Conservation (phyloP, 2,113 vertebrate species). For the Seriola quinqueradiata region DNA sequence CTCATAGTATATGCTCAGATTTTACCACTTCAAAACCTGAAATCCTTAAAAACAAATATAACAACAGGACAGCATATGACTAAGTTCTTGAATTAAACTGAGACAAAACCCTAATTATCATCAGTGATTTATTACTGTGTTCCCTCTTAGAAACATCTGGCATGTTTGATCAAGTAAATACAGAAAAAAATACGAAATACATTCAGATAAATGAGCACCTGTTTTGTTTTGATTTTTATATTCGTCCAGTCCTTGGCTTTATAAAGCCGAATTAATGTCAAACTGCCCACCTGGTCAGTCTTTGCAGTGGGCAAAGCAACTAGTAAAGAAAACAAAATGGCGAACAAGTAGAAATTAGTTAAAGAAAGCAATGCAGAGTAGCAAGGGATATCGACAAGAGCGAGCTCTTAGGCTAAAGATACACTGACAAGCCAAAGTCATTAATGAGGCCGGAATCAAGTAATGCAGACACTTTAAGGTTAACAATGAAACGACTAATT, state of each 20-base stretch:
- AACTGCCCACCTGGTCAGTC: neutral
- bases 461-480: neutral
- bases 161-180: conserved; percentile 50
- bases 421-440: conserved; percentile 1
- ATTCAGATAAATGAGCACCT: conserved; percentile 65
- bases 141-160: conserved; percentile 50
- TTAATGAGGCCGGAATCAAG: neutral
- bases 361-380: neutral
- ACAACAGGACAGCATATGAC: neutral
- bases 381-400: neutral
- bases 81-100: conserved; percentile 3
- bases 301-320: conserved; percentile 17
- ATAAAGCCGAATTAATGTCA: conserved; percentile 22
- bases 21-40: neutral
- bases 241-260: conserved; percentile 5
- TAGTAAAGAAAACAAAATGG: neutral
- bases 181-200: conserved; percentile 30
- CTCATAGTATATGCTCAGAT: neutral
- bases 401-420: neutral
- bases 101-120: conserved; percentile 30
- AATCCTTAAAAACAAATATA: neutral
- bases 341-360: neutral
- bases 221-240: conserved; percentile 2
- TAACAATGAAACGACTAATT: neutral
- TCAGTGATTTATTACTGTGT: conserved; percentile 56